Conservation (phyloP, 1,140 invertebrate genomes). For the Drosophila insularis region DNA sequence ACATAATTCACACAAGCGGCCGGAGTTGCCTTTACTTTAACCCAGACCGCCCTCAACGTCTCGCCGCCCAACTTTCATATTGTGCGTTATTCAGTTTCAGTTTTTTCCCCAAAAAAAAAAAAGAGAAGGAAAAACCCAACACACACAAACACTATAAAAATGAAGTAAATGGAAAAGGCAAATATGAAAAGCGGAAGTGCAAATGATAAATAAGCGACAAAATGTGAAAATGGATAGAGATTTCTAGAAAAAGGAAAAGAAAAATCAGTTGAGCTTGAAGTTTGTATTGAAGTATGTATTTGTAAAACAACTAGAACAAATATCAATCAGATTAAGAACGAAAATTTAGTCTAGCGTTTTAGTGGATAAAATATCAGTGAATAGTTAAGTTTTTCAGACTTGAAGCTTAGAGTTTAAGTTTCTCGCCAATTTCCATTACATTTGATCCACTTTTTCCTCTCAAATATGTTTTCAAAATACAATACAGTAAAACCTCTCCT, state of each 20-base stretch:
- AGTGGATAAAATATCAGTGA: too few relatives aligned
- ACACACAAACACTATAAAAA: background rate
- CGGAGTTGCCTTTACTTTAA: background rate
- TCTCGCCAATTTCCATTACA: too few relatives aligned
- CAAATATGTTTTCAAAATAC: too few relatives aligned
- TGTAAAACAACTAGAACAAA: too few relatives aligned
- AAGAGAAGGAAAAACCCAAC: background rate
- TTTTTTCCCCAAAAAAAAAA: background rate
- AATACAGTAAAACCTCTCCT: too few relatives aligned
- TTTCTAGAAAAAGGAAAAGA: background rate
- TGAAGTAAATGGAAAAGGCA: background rate
- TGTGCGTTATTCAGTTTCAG: slow-evolving; percentile 8
- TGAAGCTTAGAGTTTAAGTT: too few relatives aligned
- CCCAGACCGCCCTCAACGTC: background rate
- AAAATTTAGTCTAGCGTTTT: too few relatives aligned
- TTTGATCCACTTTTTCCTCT: too few relatives aligned
- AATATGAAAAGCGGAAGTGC: slow-evolving; percentile 6
- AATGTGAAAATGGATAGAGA: background rate
- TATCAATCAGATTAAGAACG: too few relatives aligned
- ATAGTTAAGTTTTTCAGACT: too few relatives aligned
- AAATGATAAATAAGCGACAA: slow-evolving; percentile 11
- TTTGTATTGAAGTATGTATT: background rate
- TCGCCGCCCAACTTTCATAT: background rate
- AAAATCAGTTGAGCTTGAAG: background rate
- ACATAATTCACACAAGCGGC: slow-evolving; percentile 9